Evolutionary conservation across 1,140 invertebrate genomes (phyloP), one percentile per base, ranked within the genome.

Genomic region (Papilio helenus): DNA sequence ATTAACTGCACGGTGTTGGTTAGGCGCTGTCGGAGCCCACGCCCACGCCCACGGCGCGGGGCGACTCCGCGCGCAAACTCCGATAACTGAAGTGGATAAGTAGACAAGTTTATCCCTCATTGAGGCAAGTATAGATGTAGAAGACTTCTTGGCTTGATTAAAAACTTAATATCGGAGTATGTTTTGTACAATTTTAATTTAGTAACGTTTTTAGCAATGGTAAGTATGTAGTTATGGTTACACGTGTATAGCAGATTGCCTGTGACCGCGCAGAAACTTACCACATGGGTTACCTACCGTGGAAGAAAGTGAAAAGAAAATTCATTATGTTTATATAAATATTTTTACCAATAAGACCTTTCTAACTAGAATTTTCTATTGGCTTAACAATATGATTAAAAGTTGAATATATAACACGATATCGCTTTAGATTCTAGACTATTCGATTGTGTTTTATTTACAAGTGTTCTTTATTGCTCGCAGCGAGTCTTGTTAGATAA

Each of bases 1-100:
- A 77, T 78, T 87, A 87, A 87, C 84, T 84, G 81, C 80, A 80
- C 76, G 83, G 84, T 84, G 87, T 83, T 87, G 79, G 83, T 79
- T 86, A 93, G 91, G 87, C 86, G 58, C 84, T 89, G 80, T 80
- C 80, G 73, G 90, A 92, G 78, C 83, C 86, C 29, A 82, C 88
- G 71, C 88, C 90, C 18, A 91, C 90, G 68, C 90, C 91, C n/a
- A 91, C 89, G 12, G 86, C 86, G 3, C 90, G 90, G 55, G 89
- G 90, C 8, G 91, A 92, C 82, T 91, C 89, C 16, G 89, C 87
- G 68, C 87, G 88, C 85, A 93, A 93, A 82, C 79, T 86, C 34
- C 92, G 92, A 93, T 93, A 92, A 91, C 85, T 89, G 65, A 23
- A 74, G 61, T 79, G 65, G 68, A 81, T 81, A 78, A 80, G 82